These are phyloP conservation scores for Nilaparvata lugens DNA, from an alignment of 1,140 invertebrate species.

Conservation along the genomic window DNA sequence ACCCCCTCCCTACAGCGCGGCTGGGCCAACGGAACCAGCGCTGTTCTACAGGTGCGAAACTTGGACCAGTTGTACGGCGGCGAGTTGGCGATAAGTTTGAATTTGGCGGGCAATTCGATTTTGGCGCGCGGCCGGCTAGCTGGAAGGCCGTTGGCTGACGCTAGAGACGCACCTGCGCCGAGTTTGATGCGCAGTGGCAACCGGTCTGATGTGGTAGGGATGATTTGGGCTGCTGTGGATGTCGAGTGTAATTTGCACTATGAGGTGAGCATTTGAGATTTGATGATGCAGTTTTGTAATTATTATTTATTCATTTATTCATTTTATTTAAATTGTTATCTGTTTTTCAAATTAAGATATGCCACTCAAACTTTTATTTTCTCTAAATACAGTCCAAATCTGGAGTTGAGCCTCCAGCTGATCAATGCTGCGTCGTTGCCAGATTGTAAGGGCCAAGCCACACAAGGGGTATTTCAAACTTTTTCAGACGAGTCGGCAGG, in stretches of 20 bases:
- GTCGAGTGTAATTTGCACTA: constrained; percentile 74
- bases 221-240: constrained; percentile 74
- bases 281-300: too few species aligned
- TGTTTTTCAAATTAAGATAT: too few species aligned
- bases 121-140: constrained; percentile 53
- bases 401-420: too few species aligned
- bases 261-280: too few species aligned
- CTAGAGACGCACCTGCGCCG: constrained; percentile 55
- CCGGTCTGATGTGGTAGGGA: neutral
- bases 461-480: too few species aligned
- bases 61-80: constrained; percentile 71
- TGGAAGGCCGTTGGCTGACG: constrained; percentile 61
- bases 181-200: constrained; percentile 46
- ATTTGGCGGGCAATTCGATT: constrained; percentile 41
- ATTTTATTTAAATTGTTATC: too few species aligned
- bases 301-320: too few species aligned
- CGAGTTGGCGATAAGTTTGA: constrained; percentile 63
- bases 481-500: too few species aligned
- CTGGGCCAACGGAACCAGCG: constrained; percentile 55
- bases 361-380: too few species aligned
- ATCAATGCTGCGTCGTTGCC: too few species aligned
- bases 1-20: constrained; percentile 47
- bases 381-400: too few species aligned
- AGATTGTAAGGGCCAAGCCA: too few species aligned
- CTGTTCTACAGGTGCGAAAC: constrained; percentile 52